These are phyloP conservation scores for Siderastrea siderea DNA, from an alignment of 92 coral and sea anemone genomes.

Conservation along the genomic window DNA sequence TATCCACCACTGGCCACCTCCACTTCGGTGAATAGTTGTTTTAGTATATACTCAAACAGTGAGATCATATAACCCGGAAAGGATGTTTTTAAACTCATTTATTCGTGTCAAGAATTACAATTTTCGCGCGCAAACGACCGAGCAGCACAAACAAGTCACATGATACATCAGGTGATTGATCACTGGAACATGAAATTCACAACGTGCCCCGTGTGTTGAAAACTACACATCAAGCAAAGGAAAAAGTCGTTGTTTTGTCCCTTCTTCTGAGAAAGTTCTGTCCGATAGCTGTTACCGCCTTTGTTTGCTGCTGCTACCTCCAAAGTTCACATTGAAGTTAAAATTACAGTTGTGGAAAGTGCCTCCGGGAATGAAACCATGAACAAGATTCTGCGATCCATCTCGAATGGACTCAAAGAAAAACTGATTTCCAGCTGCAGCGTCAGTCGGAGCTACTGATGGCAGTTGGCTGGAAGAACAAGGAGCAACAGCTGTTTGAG, in stretches of 20 bases:
- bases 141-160: slow-evolving; percentile 13
- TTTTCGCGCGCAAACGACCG: not conserved
- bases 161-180: slow-evolving; percentile 11
- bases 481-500: slow-evolving; percentile 19
- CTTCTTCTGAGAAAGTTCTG: not conserved
- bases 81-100: not conserved
- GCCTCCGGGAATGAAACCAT: slow-evolving; percentile 59
- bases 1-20: too few species aligned
- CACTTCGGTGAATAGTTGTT: too few species aligned
- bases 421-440: slow-evolving; percentile 19
- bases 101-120: not conserved
- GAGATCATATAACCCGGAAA: not conserved
- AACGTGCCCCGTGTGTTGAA: slow-evolving; percentile 8
- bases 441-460: slow-evolving; percentile 3
- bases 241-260: not conserved
- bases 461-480: slow-evolving; percentile 12
- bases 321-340: slow-evolving; percentile 41
- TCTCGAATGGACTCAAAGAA: slow-evolving; percentile 8
- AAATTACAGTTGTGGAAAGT: slow-evolving; percentile 59
- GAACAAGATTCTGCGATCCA: slow-evolving; percentile 38
- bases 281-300: not conserved
- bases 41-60: too few species aligned
- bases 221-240: not conserved
- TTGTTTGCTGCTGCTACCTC: slow-evolving; percentile 47
- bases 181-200: not conserved